Evolutionary conservation across 2,113 vertebrate genomes (phyloP).

Genomic region (Hydrochoerus hydrochaeris): DNA sequence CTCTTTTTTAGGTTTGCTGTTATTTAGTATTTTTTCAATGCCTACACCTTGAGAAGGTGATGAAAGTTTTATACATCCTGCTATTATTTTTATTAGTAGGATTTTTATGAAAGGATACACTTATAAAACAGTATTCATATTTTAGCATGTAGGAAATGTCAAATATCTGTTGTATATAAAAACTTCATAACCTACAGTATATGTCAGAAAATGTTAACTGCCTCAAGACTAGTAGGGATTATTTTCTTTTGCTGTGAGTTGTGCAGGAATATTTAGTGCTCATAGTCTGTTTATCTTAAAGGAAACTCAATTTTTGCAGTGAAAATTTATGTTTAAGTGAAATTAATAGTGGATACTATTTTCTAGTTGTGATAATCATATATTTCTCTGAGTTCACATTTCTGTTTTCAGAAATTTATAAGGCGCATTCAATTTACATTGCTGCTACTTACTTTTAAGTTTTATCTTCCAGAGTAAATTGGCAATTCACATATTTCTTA

Average conservation of each 20-base stretch:
- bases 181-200: constrained; percentile 34
- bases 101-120: constrained; percentile 26
- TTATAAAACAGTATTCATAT: constrained; percentile 55
- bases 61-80: constrained; percentile 26
- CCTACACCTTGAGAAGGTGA: constrained; percentile 6
- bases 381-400: neutral
- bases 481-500: neutral
- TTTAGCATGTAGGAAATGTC: constrained; percentile 27
- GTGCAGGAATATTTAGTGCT: constrained; percentile 13
- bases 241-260: neutral
- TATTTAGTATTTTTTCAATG: constrained; percentile 45
- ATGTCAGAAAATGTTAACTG: neutral
- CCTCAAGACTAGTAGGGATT: neutral
- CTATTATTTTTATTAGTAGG: constrained; percentile 38
- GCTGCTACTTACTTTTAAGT: neutral
- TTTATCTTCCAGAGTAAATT: neutral
- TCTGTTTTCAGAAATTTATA: constrained; percentile 19
- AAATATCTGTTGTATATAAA: constrained; percentile 50
- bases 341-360: neutral
- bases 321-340: neutral
- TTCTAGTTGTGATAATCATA: neutral
- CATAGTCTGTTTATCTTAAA: neutral
- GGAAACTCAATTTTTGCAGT: neutral
- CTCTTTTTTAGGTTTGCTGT: neutral
- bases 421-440: neutral